Evolutionary conservation across 2,797 vertebrate species (phyloP).

Genomic region (Neoniphon sammara): DNA sequence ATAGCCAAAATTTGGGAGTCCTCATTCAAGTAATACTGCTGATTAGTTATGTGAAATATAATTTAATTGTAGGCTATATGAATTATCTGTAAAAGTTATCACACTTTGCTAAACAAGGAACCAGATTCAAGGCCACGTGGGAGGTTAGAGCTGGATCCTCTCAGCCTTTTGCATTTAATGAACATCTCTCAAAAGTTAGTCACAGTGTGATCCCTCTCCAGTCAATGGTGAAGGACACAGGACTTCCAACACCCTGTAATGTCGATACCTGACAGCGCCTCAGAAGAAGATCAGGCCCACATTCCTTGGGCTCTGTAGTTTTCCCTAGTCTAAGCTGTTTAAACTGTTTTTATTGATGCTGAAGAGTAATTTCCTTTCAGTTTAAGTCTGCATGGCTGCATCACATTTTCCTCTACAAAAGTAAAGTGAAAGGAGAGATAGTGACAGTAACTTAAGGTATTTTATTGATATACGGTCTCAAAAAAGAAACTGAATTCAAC

Average conservation of each 20-base stretch:
- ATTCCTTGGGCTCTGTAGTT: conserved; percentile 14
- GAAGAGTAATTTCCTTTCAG: neutral
- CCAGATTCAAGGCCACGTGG: neutral
- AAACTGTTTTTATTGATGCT: neutral
- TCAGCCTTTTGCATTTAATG: conserved; percentile 1
- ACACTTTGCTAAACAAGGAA: neutral
- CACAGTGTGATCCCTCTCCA: conserved; percentile 6
- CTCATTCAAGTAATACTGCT: too few relatives aligned
- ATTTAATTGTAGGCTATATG: neutral
- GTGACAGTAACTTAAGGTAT: neutral
- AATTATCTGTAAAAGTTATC: neutral
- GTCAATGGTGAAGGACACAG: conserved; percentile 14
- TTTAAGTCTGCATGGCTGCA: neutral
- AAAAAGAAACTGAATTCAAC: conserved; percentile 2
- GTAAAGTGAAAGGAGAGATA: neutral
- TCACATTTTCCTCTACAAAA: neutral
- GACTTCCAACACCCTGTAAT: conserved; percentile 9
- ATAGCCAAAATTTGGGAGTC: neutral
- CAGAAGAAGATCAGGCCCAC: conserved; percentile 5
- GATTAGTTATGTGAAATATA: neutral
- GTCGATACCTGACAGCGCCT: conserved; percentile 7
- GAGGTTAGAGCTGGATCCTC: neutral
- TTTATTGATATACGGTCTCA: neutral
- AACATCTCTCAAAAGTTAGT: neutral
- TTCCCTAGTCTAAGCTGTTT: conserved; percentile 14